Evolutionary conservation across 2,113 vertebrate genomes (phyloP), one percentile per base, ranked within the genome.

Genomic region (Archilochus colubris): DNA sequence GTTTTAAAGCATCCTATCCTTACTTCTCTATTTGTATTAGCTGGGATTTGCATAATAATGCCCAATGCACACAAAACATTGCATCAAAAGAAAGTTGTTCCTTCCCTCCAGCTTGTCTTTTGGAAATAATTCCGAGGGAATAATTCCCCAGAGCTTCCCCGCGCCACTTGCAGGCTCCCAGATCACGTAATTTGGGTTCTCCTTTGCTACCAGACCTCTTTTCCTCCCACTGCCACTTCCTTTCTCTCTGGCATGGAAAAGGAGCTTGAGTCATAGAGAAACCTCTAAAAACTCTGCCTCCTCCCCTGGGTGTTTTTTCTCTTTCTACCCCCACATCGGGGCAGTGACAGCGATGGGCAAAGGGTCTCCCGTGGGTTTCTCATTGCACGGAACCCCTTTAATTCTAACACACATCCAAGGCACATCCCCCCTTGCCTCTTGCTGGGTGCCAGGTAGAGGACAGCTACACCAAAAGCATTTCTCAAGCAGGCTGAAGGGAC

Each of bases 1-100:
- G 57, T 82, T 96, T 94, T 82, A 91, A 89, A 94, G 40, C 54
- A 51, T 51, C 63, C 68, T 44, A 43, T 46, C 59, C 54, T 74
- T 79, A 63, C 59, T 94, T 83, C 14, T 28, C 57, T 75, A 61
- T 72, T 90, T 91, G 54, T 67, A 55, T 81, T 84, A 74, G 64
- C 28, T 64, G 43, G 11, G 61, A 91, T 95, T 93, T 97, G 82
- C 94, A 95, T 80, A 86, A 93, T 63, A 96, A 92, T 95, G 23
- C 53, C 68, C 22, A 94, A 91, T 77, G 68, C 57, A 89, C 84
- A 95, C 85, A 91, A 66, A 92, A 92, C 74, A 61, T 40, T 53
- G 44, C 68, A 61, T 91, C 59, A 70, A 81, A 90, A 88, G 79
- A 69, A 89, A 94, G 59, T 88, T 82, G 6, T 11, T 88, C 40